Percentiles rank a stretch among this genome's conserved stretches.
Evolutionary conservation across 2,797 vertebrate genomes (phyloP).

Genomic region (Sebastes minor): DNA sequence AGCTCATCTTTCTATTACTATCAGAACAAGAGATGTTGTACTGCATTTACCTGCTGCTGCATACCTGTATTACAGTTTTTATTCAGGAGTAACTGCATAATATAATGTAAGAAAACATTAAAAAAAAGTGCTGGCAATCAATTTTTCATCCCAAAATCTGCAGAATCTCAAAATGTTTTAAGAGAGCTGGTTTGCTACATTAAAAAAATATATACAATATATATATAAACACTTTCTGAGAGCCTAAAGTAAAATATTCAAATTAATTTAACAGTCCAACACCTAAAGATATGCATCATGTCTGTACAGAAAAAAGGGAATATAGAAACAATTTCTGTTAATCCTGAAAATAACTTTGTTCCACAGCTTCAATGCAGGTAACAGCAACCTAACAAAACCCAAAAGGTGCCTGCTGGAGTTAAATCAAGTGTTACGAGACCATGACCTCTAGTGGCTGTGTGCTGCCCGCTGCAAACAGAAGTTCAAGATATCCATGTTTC

Average conservation of each 20-base stretch:
- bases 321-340: neutral
- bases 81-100: accelerated
- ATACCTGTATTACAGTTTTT: neutral
- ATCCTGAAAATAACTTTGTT: neutral
- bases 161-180: neutral
- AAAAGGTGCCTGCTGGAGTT: neutral
- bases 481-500: neutral
- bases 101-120: neutral
- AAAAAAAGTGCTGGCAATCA: neutral
- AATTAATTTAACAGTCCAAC: neutral
- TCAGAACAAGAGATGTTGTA: neutral
- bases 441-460: slow-evolving; percentile 23
- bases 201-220: neutral
- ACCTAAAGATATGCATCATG: neutral
- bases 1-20: neutral
- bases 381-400: neutral
- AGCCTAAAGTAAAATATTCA: neutral
- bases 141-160: neutral
- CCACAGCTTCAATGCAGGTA: neutral
- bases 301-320: neutral
- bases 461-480: neutral
- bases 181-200: neutral
- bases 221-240: neutral
- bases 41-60: neutral
- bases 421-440: neutral